Base-by-base conservation (phyloP, 2,113 vertebrate species). In the Ptilonorhynchus violaceus region DNA sequence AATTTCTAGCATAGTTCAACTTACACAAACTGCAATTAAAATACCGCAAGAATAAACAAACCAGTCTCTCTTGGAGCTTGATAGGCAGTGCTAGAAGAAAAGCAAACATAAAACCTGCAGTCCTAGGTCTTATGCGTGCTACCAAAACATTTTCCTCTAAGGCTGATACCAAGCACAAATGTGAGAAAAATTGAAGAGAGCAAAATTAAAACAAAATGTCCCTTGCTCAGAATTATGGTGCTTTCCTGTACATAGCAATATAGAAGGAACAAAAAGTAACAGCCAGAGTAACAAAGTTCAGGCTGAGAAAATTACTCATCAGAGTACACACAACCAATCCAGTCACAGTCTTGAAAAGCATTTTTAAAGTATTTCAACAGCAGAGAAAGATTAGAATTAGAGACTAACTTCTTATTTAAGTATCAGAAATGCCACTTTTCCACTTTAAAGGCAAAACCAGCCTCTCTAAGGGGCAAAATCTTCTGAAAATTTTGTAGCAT, bases 41-140 rank as follows among this genome's bases (percentile, higher is more conserved):
- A 96, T 96, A 88, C 96, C 96, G 86, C 72, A 77, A 88, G 88
- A 88, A 95, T 94, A 97, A 96, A 96, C 85, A 96, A 95, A 88
- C 33, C 75, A 60, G 24, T 80, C 67, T 74, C 63, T 88, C 85
- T 77, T n/a, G 24, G 77, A 96, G 88, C 47, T 90, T 85, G 63
- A 67, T 92, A 91, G 87, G 49, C 73, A 95, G 49, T 7, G 13
- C 37, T 68, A 81, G 68, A 94, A 96, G 74, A 91, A 96, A 95
- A 96, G 88, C 90, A 95, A 96, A 85, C 88, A 56, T 23, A 25
- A 62, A 86, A 88, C 55, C 46, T 74, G 35, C 19, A 92, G 50
- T 23, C 28, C n/a, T 33, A 41, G 14, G 27, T 84, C 92, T 93
- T 84, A 67, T 28, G 55, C 3, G 2, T 37, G 50, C 72, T 90